A percentile compares a stretch with the other conserved stretches of the same genome.
phyloP scores from a whole-genome alignment of 2,888 invertebrate species.

The Stenodema calcarata region DNA sequence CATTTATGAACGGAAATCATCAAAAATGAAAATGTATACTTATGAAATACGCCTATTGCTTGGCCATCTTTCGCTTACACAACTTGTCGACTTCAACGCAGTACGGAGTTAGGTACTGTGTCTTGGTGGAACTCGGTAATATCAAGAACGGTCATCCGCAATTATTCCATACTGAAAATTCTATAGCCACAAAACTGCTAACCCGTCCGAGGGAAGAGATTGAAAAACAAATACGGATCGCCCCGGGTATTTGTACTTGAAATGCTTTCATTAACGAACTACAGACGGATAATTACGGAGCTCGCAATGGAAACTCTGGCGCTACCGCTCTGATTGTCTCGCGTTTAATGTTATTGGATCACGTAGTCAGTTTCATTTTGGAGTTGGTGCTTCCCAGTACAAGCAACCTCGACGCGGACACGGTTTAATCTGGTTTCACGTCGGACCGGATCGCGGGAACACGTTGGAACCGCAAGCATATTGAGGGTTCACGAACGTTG shows the following conservation, averaged over 20 bases:
- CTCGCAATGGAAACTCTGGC: neutral
- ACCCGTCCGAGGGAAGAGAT: neutral
- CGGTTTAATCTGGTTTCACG: neutral
- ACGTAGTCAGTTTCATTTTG: neutral
- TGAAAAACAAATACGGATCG: neutral
- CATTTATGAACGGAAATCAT: too few species aligned
- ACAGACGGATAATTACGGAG: neutral
- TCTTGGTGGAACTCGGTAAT: too few species aligned
- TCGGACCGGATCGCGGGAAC: neutral
- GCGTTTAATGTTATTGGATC: neutral
- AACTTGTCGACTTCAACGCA: too few species aligned
- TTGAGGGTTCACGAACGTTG: too few species aligned
- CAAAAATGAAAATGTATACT: too few species aligned
- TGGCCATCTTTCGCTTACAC: too few species aligned
- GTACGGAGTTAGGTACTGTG: too few species aligned
- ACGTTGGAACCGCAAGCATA: too few species aligned
- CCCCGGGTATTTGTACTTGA: slow-evolving; percentile 8
- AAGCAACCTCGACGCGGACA: neutral
- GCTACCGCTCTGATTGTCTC: neutral
- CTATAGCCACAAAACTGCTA: neutral
- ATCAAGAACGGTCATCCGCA: neutral
- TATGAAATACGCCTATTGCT: too few species aligned
- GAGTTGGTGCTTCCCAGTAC: neutral
- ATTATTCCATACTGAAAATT: neutral
- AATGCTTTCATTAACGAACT: slow-evolving; percentile 25